A percentile compares a stretch with the other conserved stretches of the same genome.
These are phyloP conservation scores for Drosophila kurseongensis DNA, from an alignment of 1,140 invertebrate genomes.

Conservation along the genomic window DNA sequence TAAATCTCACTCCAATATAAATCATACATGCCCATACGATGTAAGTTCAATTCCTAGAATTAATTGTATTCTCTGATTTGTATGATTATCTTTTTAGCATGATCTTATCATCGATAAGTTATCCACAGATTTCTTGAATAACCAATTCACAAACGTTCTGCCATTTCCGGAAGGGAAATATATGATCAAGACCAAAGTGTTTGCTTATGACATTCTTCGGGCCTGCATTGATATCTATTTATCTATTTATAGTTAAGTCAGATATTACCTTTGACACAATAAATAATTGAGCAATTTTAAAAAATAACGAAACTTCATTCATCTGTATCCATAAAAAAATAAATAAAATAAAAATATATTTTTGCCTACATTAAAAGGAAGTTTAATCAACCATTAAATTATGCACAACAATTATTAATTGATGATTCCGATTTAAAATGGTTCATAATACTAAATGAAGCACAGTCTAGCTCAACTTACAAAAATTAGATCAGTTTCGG, in stretches of 20 bases:
- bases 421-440: too few relatives aligned
- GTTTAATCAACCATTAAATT: too few relatives aligned
- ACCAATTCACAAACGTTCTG: background rate
- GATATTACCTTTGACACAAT: too few relatives aligned
- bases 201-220: conserved; percentile 1
- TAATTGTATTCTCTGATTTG: background rate
- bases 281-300: too few relatives aligned
- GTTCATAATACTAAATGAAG: too few relatives aligned
- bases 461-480: too few relatives aligned
- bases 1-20: background rate
- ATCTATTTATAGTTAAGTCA: background rate
- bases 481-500: too few relatives aligned
- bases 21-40: conserved; percentile 10
- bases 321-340: too few relatives aligned
- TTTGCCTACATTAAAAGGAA: too few relatives aligned
- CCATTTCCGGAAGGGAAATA: conserved; percentile 11
- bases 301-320: too few relatives aligned
- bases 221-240: background rate
- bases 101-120: conserved; percentile 5
- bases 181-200: background rate
- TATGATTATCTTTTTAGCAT: background rate
- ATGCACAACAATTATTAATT: too few relatives aligned
- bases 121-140: background rate
- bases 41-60: background rate
- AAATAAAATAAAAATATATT: too few relatives aligned